Evolutionary conservation across 53 echinoderm and acorn worm species (phyloP).

Genomic region (Glandiceps talaboti): DNA sequence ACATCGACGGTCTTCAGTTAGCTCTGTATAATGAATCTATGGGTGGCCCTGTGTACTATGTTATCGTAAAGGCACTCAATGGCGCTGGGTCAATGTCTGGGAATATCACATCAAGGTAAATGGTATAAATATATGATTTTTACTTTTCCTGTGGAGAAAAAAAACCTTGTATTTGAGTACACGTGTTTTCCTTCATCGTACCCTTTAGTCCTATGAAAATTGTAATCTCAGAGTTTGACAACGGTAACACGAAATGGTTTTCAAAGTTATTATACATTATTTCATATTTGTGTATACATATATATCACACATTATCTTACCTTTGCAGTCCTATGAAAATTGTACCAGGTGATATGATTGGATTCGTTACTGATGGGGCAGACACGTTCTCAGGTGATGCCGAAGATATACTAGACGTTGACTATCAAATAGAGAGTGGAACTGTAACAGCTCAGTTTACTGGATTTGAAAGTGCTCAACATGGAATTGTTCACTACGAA

Average conservation of each 20-base stretch:
- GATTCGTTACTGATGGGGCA: not conserved
- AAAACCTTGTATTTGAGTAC: no score
- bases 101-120: not conserved
- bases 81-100: conserved; percentile 23
- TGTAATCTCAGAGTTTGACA: no score
- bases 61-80: conserved; percentile 38
- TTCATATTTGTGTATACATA: no score
- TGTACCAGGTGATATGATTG: not conserved
- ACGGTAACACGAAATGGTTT: no score
- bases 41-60: conserved; percentile 26
- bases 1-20: not conserved
- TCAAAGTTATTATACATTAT: no score
- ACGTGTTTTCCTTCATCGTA: no score
- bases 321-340: not conserved
- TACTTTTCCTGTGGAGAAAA: no score
- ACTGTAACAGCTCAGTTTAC: not conserved
- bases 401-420: not conserved
- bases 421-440: not conserved
- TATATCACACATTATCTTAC: no score
- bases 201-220: no score
- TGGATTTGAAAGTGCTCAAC: conserved; percentile 14
- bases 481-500: conserved; percentile 30
- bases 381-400: not conserved
- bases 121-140: no score
- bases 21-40: not conserved